Conservation (phyloP, 2,797 vertebrate genomes). For the Perdix hodgsoniae region DNA sequence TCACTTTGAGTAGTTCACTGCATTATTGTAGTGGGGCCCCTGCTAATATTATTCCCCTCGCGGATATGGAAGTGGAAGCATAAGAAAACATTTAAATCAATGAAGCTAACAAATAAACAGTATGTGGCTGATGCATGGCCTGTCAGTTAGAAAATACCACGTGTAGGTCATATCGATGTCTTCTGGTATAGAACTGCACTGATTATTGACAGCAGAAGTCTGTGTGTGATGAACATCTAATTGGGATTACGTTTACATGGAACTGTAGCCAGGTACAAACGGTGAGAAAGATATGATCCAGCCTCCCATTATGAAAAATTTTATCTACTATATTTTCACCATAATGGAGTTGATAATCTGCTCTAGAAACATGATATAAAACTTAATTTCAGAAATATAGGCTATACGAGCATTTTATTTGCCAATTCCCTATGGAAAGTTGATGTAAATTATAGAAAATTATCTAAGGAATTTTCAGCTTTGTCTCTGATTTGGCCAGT, state of each 20-base stretch:
- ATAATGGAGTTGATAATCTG: neutral
- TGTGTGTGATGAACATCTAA: conserved; percentile 28
- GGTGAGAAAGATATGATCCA: neutral
- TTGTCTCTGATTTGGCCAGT: neutral
- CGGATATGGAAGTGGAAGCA: neutral
- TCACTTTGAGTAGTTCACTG: neutral
- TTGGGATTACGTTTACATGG: conserved; percentile 25
- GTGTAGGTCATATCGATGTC: conserved; percentile 37
- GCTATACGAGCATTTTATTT: neutral
- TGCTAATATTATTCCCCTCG: neutral
- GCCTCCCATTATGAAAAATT: neutral
- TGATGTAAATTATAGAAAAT: neutral
- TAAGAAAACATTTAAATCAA: conserved; percentile 60
- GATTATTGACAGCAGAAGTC: conserved; percentile 48
- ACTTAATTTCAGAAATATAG: neutral
- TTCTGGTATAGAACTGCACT: conserved; percentile 15
- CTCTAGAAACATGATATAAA: neutral
- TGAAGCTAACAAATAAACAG: conserved; percentile 69
- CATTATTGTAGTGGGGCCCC: neutral
- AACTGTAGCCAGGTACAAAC: neutral
- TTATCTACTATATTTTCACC: neutral
- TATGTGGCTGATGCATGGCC: conserved; percentile 36
- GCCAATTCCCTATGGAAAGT: neutral
- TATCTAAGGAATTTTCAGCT: neutral
- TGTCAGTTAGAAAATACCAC: conserved; percentile 30